phyloP scores from a whole-genome alignment of 1,140 invertebrate species.

The Hylaeus volcanicus region DNA sequence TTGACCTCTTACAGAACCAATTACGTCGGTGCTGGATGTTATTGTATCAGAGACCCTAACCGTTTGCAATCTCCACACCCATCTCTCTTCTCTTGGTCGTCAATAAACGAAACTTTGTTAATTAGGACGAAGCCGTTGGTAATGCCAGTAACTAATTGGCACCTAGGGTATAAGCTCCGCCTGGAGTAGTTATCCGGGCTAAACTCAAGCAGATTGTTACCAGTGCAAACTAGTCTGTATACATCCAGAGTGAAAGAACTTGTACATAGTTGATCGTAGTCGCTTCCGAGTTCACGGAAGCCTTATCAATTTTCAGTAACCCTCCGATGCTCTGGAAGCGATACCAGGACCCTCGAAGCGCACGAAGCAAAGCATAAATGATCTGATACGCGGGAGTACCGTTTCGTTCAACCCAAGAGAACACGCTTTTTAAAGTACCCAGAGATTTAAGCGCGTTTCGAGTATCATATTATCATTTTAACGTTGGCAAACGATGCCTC shows the following conservation, averaged over 20 bases:
- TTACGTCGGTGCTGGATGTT: slow-evolving; percentile 39
- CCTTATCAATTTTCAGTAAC: slow-evolving; percentile 10
- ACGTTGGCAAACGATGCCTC: too few relatives aligned
- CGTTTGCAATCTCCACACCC: slow-evolving; percentile 17
- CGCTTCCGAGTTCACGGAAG: slow-evolving; percentile 34
- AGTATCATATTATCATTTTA: too few relatives aligned
- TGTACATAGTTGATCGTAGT: slow-evolving; percentile 24
- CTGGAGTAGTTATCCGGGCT: slow-evolving; percentile 60
- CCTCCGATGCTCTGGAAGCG: background rate
- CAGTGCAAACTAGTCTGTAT: slow-evolving; percentile 30
- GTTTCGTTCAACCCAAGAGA: background rate
- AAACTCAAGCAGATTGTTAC: slow-evolving; percentile 66
- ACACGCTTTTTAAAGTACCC: background rate
- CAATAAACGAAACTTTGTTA: slow-evolving; percentile 76
- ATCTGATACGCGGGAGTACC: background rate
- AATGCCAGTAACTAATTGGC: slow-evolving; percentile 76
- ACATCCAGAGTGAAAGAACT: slow-evolving; percentile 26
- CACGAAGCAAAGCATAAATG: background rate
- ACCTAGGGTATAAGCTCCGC: slow-evolving; percentile 66
- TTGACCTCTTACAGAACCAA: slow-evolving; percentile 63
- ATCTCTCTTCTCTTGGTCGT: slow-evolving; percentile 64
- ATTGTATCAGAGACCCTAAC: slow-evolving; percentile 26
- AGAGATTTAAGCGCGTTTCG: too few relatives aligned
- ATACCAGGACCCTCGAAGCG: background rate
- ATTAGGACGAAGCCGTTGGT: slow-evolving; percentile 75